These are phyloP conservation scores for Zaprionus lachaisei DNA, from an alignment of 1,140 invertebrate species.

Conservation along the genomic window DNA sequence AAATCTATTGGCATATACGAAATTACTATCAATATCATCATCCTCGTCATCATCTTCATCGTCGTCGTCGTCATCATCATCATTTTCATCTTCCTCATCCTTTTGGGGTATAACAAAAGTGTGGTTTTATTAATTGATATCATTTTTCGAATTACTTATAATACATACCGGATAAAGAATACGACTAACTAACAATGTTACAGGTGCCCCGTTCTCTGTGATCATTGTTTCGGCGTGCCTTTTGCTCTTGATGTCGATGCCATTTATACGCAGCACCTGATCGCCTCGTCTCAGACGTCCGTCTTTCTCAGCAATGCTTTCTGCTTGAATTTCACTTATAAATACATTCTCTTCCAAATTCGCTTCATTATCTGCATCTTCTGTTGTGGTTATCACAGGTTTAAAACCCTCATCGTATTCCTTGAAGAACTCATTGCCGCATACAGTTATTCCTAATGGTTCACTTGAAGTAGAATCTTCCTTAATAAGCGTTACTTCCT, in stretches of 20 bases:
- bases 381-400: constrained; percentile 41
- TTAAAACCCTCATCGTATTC: constrained; percentile 74
- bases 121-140: background rate
- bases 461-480: constrained; percentile 84
- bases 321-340: constrained; percentile 89
- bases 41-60: constrained; percentile 55
- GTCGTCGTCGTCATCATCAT: constrained; percentile 54
- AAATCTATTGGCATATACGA: constrained; percentile 74
- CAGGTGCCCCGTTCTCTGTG: constrained; percentile 85
- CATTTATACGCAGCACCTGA: constrained; percentile 89
- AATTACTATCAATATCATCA: constrained; percentile 69
- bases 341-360: constrained; percentile 87
- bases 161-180: constrained; percentile 85
- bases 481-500: constrained; percentile 88
- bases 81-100: constrained; percentile 64
- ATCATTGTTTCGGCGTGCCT: constrained; percentile 86
- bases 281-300: constrained; percentile 90
- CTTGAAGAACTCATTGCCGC: constrained; percentile 87
- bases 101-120: background rate
- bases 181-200: constrained; percentile 87
- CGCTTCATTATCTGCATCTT: constrained; percentile 84
- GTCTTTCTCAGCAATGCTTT: constrained; percentile 89
- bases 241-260: constrained; percentile 86
- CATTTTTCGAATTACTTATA: background rate
- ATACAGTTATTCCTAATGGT: constrained; percentile 89